These are phyloP conservation scores for Meloidogyne exigua DNA, from an alignment of 1,140 invertebrate genomes.

Conservation along the genomic window DNA sequence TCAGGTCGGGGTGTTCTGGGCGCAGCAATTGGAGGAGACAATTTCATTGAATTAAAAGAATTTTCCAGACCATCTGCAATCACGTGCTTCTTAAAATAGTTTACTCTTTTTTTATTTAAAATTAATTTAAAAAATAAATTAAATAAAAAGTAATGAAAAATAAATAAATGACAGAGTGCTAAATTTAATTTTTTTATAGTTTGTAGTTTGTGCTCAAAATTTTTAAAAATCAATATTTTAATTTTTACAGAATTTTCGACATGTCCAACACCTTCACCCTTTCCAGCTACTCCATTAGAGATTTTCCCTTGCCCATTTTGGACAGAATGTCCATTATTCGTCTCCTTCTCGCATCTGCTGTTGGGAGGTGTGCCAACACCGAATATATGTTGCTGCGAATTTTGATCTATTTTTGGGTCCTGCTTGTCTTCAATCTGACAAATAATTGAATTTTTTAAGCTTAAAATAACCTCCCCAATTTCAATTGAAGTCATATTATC, in stretches of 20 bases:
- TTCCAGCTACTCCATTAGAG: background rate
- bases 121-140: background rate
- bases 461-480: slow-evolving; percentile 13
- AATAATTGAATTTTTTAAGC: background rate
- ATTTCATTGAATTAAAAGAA: background rate
- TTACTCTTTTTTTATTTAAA: background rate
- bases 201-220: background rate
- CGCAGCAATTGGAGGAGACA: background rate
- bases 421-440: background rate
- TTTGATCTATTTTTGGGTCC: background rate
- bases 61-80: background rate
- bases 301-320: background rate
- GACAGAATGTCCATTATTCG: background rate
- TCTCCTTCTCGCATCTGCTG: background rate
- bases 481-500: slow-evolving; percentile 23
- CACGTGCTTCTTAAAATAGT: background rate
- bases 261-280: background rate
- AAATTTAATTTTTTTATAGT: background rate
- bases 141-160: background rate
- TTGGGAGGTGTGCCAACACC: background rate
- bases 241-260: slow-evolving; percentile 5
- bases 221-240: background rate
- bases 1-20: background rate
- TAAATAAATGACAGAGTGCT: background rate
- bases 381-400: background rate